Percentiles rank a stretch among this genome's conserved stretches.
phyloP scores from a whole-genome alignment of 2,797 vertebrate species.

The Melanotaenia boesemani region DNA sequence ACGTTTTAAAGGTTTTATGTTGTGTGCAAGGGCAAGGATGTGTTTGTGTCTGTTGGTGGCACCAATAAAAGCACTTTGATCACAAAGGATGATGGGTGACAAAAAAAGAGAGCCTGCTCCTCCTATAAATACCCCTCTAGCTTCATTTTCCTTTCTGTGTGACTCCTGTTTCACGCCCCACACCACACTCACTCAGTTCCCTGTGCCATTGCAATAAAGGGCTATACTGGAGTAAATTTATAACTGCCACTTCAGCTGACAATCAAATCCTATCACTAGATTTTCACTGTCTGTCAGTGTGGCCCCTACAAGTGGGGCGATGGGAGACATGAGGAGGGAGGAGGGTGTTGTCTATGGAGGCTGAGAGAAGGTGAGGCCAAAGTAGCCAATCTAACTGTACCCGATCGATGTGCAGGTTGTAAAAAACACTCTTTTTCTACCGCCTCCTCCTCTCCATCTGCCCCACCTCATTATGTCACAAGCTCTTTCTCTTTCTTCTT shows the following conservation, averaged over 20 bases:
- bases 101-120: conserved; percentile 66
- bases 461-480: conserved; percentile 51
- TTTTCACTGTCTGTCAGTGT: conserved; percentile 82
- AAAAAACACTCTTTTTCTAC: conserved; percentile 52
- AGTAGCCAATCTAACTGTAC: conserved; percentile 68
- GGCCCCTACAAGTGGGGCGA: conserved; percentile 69
- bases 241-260: conserved; percentile 87
- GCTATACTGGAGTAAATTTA: conserved; percentile 84
- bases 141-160: conserved; percentile 54
- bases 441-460: conserved; percentile 31
- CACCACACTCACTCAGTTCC: conserved; percentile 62
- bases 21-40: conserved; percentile 19
- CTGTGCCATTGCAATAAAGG: conserved; percentile 78
- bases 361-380: conserved; percentile 66
- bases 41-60: conserved; percentile 53
- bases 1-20: conserved; percentile 55
- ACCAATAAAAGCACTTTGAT: conserved; percentile 78
- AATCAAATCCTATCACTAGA: conserved; percentile 84
- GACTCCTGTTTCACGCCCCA: conserved; percentile 27
- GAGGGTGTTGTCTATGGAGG: conserved; percentile 24
- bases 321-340: conserved; percentile 36
- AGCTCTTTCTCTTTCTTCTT: conserved; percentile 24
- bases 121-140: conserved; percentile 43
- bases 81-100: conserved; percentile 75
- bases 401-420: conserved; percentile 77